Evolutionary conservation across 2,797 vertebrate species (phyloP), one percentile per base, ranked within the genome.

Genomic region (Dipus sagitta): DNA sequence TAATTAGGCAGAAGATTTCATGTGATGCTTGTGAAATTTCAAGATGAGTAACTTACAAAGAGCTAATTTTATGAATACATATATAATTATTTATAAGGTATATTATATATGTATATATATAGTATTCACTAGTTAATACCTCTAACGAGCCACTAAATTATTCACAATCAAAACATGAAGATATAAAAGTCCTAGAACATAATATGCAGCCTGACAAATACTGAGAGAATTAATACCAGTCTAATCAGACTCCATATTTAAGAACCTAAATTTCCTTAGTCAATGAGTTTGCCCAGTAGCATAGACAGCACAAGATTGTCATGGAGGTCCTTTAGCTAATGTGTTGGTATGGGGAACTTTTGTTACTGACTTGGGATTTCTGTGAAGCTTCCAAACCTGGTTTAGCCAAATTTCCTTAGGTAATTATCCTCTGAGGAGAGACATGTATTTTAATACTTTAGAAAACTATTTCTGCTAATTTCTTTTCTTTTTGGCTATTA

Each of bases 231-330:
- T n/a, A 79, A 84, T 0, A 1, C 23, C 32, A 76, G 0, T 34
- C 79, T 68, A 65, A 38, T 12, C 47, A 74, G 18, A 80, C 15
- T 47, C n/a, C 42, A 11, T 6, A 86, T 64, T 28, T 77, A 88
- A 82, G 42, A 92, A 65, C n/a, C 20, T 79, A 92, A 79, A 6
- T 70, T 65, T 84, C 11, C 82, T 75, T 94, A 84, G 90, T 79
- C 24, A 91, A 72, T 26, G 23, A 67, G 18, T 34, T 78, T 76
- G 12, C 67, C 72, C 79, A 72, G 84, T 54, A 90, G 52, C 18
- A 58, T 54, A 18, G 58, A 24, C 24, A 89, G 86, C 42, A 86
- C 32, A 79, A 90, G 15, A 14, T 30, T 10, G n/a, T 96, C 32
- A 89, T 21, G 76, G 8, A 17, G 30, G 68, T 86, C 86, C 52